These are phyloP conservation scores for Pandemis heparana DNA, from an alignment of 2,888 invertebrate species.

Conservation along the genomic window DNA sequence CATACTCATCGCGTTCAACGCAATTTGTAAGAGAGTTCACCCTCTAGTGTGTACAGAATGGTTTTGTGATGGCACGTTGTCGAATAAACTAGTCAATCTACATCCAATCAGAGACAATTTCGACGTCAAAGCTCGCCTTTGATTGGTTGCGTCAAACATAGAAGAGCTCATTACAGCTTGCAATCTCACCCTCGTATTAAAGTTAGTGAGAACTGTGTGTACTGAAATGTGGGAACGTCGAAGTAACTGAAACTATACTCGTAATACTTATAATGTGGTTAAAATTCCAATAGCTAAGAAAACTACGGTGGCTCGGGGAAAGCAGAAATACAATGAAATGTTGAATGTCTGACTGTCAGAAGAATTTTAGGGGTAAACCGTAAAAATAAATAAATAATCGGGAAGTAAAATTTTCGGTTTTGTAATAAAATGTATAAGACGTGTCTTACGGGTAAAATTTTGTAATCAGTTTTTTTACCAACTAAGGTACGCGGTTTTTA, in stretches of 20 bases:
- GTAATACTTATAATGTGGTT: too few species aligned
- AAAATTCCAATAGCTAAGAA: not conserved
- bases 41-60: not conserved
- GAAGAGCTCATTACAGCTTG: slow-evolving; percentile 26
- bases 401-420: too few species aligned
- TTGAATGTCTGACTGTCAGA: too few species aligned
- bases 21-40: not conserved
- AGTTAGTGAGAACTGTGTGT: slow-evolving; percentile 20
- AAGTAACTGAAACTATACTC: not conserved
- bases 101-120: slow-evolving; percentile 15
- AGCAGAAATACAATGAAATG: too few species aligned
- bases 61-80: not conserved
- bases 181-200: slow-evolving; percentile 4
- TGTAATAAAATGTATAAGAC: too few species aligned
- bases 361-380: too few species aligned
- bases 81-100: slow-evolving; percentile 4
- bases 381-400: too few species aligned
- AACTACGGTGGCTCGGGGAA: too few species aligned
- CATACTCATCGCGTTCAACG: not conserved
- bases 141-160: slow-evolving; percentile 13
- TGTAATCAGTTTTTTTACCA: too few species aligned
- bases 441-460: too few species aligned
- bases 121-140: slow-evolving; percentile 9
- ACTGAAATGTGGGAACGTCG: not conserved
- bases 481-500: too few species aligned